These are phyloP conservation scores for Rallus limicola DNA, from an alignment of 2,113 vertebrate genomes.

Conservation along the genomic window DNA sequence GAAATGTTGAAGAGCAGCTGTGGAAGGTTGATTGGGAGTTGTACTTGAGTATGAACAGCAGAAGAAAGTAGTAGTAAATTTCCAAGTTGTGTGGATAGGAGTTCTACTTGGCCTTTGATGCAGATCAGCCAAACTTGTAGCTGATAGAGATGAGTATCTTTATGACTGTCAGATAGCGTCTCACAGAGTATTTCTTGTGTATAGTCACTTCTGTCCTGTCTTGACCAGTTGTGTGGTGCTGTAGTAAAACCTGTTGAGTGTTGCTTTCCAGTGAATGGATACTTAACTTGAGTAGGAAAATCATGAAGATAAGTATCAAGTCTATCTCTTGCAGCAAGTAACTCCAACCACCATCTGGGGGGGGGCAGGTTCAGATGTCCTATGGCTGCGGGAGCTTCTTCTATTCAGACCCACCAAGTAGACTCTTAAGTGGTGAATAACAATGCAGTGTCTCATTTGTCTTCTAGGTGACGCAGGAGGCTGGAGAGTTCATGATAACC, in stretches of 20 bases:
- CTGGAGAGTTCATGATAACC: slow-evolving; percentile 94
- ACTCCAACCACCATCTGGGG: background rate
- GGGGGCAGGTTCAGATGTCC: background rate
- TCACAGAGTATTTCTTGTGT: background rate
- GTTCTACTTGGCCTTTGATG: background rate
- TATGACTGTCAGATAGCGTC: background rate
- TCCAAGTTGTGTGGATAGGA: background rate
- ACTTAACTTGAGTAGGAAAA: background rate
- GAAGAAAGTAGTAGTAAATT: background rate
- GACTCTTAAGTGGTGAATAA: background rate
- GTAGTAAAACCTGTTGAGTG: background rate
- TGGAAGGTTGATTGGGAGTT: background rate
- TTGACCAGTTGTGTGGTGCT: background rate
- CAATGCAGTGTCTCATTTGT: background rate
- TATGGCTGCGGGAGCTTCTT: background rate
- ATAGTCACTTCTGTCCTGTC: background rate
- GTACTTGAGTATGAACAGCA: background rate
- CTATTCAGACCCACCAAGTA: background rate
- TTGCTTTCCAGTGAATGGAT: background rate
- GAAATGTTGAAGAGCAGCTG: background rate
- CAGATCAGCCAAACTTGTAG: background rate
- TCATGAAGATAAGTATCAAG: background rate
- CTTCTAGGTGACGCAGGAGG: slow-evolving; percentile 92
- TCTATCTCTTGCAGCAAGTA: background rate
- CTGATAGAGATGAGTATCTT: background rate